Evolutionary conservation across 2,888 invertebrate species (phyloP).

Genomic region (Tenthredo livida): DNA sequence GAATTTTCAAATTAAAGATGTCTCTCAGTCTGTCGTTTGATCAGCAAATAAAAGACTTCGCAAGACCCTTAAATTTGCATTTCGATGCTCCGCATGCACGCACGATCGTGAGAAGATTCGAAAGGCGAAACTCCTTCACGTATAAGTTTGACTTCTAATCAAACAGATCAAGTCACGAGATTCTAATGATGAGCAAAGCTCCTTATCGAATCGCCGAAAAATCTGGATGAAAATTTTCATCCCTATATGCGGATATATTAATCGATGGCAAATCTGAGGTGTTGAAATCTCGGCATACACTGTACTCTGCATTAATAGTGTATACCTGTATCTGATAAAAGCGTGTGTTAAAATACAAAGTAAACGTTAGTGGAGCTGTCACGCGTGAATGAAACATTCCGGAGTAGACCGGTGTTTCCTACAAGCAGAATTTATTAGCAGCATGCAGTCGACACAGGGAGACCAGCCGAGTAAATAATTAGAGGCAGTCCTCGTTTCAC

Average conservation of each 20-base stretch:
- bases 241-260: neutral
- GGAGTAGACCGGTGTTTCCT: conserved; percentile 53
- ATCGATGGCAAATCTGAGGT: neutral
- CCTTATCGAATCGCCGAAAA: neutral
- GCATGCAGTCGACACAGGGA: conserved; percentile 65
- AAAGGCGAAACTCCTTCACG: neutral
- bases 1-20: conserved; percentile 11
- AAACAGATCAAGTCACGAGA: neutral
- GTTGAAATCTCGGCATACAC: neutral
- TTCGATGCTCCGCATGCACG: neutral
- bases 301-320: neutral
- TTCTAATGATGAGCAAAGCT: neutral
- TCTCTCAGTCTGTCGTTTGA: neutral
- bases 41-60: neutral
- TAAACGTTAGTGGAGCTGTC: conserved; percentile 44
- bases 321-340: neutral
- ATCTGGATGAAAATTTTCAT: neutral
- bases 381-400: conserved; percentile 48
- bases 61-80: neutral
- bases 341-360: conserved; percentile 25
- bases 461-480: conserved; percentile 66
- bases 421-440: conserved; percentile 66
- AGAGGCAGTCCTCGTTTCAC: conserved; percentile 58
- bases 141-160: neutral
- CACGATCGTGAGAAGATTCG: neutral